Evolutionary conservation across 37 sponge, comb jelly and placozoan genomes (phyloP).

Genomic region (Crambe crambe): DNA sequence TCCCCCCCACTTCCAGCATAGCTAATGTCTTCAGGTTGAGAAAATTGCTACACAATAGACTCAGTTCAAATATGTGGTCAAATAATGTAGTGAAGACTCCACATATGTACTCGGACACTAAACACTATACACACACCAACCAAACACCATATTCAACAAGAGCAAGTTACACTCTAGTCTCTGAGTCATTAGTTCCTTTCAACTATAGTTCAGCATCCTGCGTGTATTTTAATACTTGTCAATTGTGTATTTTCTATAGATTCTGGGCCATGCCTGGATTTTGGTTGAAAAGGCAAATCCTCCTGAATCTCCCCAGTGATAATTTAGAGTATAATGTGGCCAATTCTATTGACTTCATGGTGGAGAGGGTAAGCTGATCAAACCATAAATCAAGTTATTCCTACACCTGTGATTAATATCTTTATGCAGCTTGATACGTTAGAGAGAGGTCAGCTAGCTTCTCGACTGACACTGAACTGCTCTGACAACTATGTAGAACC

Average conservation of each 20-base stretch:
- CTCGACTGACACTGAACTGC: slow-evolving; percentile 90
- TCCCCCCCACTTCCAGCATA: too few species aligned
- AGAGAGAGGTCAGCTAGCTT: slow-evolving; percentile 76
- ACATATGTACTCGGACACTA: too few species aligned
- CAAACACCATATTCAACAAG: too few species aligned
- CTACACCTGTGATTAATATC: not conserved
- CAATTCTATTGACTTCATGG: slow-evolving; percentile 98
- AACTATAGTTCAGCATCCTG: too few species aligned
- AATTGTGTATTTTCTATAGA: too few species aligned
- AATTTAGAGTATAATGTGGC: slow-evolving; percentile 81
- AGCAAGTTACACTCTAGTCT: too few species aligned
- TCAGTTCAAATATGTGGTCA: too few species aligned
- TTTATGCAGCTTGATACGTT: slow-evolving; percentile 78
- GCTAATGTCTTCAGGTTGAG: not conserved
- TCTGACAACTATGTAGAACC: slow-evolving; percentile 87
- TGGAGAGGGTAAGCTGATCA: slow-evolving; percentile 79
- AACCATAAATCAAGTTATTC: not conserved
- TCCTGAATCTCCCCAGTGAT: slow-evolving; percentile 79
- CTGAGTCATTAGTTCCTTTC: too few species aligned
- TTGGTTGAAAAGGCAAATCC: slow-evolving; percentile 78
- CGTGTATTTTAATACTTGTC: too few species aligned
- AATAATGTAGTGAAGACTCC: too few species aligned
- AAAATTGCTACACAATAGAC: too few species aligned
- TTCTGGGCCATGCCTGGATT: slow-evolving; percentile 92
- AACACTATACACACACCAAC: too few species aligned